A percentile compares a stretch with the other conserved stretches of the same genome.
Evolutionary conservation across 2,113 vertebrate species (phyloP).

Genomic region (Labeo rohita): DNA sequence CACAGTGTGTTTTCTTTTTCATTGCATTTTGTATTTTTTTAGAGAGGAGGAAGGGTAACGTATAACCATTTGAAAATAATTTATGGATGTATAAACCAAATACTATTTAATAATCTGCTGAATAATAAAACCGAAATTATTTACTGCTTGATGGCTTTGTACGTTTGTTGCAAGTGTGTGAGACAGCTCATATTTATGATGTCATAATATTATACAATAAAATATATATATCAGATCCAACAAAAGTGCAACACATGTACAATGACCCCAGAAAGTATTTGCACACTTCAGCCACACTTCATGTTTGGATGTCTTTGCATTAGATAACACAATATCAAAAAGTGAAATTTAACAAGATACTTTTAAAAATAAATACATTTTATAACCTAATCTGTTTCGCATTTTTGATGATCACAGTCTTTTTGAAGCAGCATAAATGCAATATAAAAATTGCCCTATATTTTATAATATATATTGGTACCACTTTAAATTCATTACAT

Average conservation of each 20-base stretch:
- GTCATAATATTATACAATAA: not conserved
- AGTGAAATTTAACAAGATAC: not conserved
- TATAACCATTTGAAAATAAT: not conserved
- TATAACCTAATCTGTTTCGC: too few relatives aligned
- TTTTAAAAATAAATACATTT: not conserved
- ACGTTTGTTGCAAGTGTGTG: not conserved
- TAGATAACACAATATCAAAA: not conserved
- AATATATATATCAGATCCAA: not conserved
- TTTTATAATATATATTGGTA: not conserved
- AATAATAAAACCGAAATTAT: not conserved
- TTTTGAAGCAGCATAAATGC: not conserved
- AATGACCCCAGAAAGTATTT: not conserved
- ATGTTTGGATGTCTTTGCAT: not conserved
- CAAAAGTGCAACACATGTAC: conserved; percentile 21
- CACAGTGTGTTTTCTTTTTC: not conserved
- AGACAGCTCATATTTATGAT: not conserved
- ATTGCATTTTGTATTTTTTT: not conserved
- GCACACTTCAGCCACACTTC: not conserved
- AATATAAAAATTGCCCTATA: not conserved
- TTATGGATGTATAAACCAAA: not conserved
- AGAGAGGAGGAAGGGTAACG: not conserved
- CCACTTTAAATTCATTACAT: not conserved
- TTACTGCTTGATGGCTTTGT: conserved; percentile 5
- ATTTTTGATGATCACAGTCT: not conserved
- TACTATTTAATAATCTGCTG: not conserved